Conservation (phyloP, 2,113 vertebrate genomes). For the Bujurquina vittata region DNA sequence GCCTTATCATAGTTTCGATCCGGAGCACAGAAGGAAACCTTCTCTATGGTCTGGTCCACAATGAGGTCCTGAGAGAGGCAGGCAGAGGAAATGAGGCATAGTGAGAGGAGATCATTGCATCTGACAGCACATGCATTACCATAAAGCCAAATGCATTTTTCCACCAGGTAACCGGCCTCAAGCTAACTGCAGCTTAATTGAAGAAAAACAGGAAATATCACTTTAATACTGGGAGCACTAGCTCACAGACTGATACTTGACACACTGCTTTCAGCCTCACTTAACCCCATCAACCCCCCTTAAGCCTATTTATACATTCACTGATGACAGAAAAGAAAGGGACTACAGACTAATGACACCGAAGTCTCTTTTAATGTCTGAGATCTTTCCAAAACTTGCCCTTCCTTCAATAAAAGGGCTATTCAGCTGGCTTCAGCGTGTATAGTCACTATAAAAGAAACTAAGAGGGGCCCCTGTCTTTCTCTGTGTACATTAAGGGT, state of each 20-base stretch:
- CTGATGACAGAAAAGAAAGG: slow-evolving; percentile 19
- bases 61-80: slow-evolving; percentile 85
- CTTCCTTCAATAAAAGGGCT: slow-evolving; percentile 24
- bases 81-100: not conserved
- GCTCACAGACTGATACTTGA: slow-evolving; percentile 3
- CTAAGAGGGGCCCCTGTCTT: slow-evolving; percentile 50
- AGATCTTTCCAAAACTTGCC: slow-evolving; percentile 48
- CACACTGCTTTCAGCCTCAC: slow-evolving; percentile 8
- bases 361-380: slow-evolving; percentile 34
- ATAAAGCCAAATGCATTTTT: not conserved
- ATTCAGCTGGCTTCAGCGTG: slow-evolving; percentile 52
- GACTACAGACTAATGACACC: slow-evolving; percentile 44
- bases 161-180: not conserved
- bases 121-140: not conserved
- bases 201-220: slow-evolving; percentile 5
- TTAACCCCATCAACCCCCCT: slow-evolving; percentile 9
- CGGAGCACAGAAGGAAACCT: slow-evolving; percentile 93
- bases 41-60: slow-evolving; percentile 95
- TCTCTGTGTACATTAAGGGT: slow-evolving; percentile 55
- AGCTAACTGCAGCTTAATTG: not conserved
- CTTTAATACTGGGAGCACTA: not conserved
- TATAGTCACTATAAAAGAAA: slow-evolving; percentile 32
- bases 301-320: slow-evolving; percentile 32
- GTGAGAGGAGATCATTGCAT: slow-evolving; percentile 6
- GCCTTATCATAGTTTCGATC: slow-evolving; percentile 95